Evolutionary conservation across 2,113 vertebrate species (phyloP).

Genomic region (Gila orcuttii): DNA sequence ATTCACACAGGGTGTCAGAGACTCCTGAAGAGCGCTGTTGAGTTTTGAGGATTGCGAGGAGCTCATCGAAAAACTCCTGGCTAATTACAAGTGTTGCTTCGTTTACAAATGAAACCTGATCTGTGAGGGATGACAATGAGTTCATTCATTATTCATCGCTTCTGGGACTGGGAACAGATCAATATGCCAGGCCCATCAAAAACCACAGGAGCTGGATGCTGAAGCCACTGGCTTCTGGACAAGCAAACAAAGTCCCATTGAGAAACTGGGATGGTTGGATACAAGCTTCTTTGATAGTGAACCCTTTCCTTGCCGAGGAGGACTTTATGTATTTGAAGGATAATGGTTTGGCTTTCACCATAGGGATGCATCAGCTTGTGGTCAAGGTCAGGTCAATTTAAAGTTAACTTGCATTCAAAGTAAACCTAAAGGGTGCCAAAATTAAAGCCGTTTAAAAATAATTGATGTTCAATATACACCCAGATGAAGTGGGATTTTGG

Average conservation of each 20-base stretch:
- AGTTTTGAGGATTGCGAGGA: neutral
- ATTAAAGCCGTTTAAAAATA: neutral
- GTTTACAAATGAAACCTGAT: conserved; percentile 74
- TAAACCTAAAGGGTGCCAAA: neutral
- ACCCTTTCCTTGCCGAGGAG: conserved; percentile 2
- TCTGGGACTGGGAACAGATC: conserved; percentile 68
- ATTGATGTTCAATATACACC: neutral
- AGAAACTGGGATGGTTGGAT: conserved; percentile 44
- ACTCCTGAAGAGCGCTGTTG: neutral
- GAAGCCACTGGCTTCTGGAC: conserved; percentile 47
- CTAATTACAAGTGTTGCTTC: conserved; percentile 67
- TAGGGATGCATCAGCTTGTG: neutral
- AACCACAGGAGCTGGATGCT: conserved; percentile 63
- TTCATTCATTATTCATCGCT: conserved; percentile 78
- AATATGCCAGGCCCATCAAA: conserved; percentile 67
- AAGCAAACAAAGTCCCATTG: conserved; percentile 55
- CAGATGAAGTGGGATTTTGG: neutral
- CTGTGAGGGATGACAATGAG: conserved; percentile 72
- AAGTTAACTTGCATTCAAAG: neutral
- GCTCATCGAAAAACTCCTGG: conserved; percentile 31
- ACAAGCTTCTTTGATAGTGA: conserved; percentile 23
- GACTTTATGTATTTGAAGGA: conserved; percentile 15
- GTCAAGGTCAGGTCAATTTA: conserved; percentile 36
- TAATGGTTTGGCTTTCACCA: conserved; percentile 17
- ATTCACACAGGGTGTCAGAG: neutral